Percentiles rank a stretch among this genome's conserved stretches.
These are phyloP conservation scores for Lycaena phlaeas DNA, from an alignment of 2,888 invertebrate species.

Conservation along the genomic window DNA sequence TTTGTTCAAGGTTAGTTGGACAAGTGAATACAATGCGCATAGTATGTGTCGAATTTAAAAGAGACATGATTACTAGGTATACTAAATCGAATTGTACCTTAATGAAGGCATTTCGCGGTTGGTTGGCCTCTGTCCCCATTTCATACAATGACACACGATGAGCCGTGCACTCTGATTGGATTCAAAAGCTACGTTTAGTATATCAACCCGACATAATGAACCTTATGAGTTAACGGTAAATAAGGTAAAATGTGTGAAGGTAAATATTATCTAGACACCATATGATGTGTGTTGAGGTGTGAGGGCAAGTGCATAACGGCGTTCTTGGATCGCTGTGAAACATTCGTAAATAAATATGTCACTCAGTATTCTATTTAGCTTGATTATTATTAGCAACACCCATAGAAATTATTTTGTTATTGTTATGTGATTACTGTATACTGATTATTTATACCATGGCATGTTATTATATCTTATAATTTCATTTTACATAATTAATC, in stretches of 20 bases:
- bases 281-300: slow-evolving; percentile 1
- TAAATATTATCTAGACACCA: neutral
- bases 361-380: too few relatives aligned
- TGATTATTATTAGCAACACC: too few relatives aligned
- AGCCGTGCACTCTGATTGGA: slow-evolving; percentile 31
- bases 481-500: too few relatives aligned
- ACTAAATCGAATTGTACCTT: slow-evolving; percentile 21
- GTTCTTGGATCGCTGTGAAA: neutral
- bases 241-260: slow-evolving; percentile 11
- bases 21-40: too few relatives aligned
- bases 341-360: slow-evolving; percentile 6
- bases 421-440: too few relatives aligned
- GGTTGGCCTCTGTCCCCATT: slow-evolving; percentile 35
- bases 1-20: too few relatives aligned
- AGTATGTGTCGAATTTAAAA: slow-evolving; percentile 28
- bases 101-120: slow-evolving; percentile 41
- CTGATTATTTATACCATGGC: too few relatives aligned
- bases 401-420: too few relatives aligned
- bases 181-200: slow-evolving; percentile 17
- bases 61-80: slow-evolving; percentile 32
- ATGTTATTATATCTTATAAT: too few relatives aligned
- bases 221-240: slow-evolving; percentile 13
- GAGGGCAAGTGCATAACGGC: slow-evolving; percentile 7
- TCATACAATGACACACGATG: slow-evolving; percentile 30
- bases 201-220: slow-evolving; percentile 12